phyloP scores from a whole-genome alignment of 2,797 vertebrate species.

The Anisognathus igniventris region DNA sequence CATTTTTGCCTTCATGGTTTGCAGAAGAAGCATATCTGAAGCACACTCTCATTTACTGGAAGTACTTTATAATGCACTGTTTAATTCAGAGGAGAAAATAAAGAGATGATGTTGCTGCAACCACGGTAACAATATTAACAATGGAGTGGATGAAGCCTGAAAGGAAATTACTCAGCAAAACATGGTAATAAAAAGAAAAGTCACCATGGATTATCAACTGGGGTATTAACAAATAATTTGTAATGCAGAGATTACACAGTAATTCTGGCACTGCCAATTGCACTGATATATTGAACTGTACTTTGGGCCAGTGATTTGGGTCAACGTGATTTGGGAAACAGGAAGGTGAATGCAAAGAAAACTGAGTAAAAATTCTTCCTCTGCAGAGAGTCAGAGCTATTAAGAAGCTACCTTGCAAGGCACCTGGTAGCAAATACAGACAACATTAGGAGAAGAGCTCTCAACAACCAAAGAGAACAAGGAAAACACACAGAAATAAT shows the following conservation, averaged over 20 bases:
- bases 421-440: not conserved
- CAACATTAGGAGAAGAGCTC: not conserved
- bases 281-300: not conserved
- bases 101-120: not conserved
- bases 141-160: not conserved
- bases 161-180: conserved; percentile 52
- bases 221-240: conserved; percentile 12
- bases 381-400: not conserved
- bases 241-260: not conserved
- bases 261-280: conserved; percentile 5
- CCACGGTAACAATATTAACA: conserved; percentile 15
- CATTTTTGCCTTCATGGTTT: not conserved
- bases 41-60: not conserved
- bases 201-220: not conserved
- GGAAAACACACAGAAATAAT: not conserved
- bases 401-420: not conserved
- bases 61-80: conserved; percentile 3
- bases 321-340: not conserved
- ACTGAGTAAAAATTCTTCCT: not conserved
- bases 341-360: not conserved
- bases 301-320: not conserved
- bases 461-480: not conserved
- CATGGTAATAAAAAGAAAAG: conserved; percentile 4
- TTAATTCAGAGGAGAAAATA: conserved; percentile 12
- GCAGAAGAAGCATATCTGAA: not conserved